Evolutionary conservation across 2,113 vertebrate genomes (phyloP), one percentile per base, ranked within the genome.

Genomic region (Macrotis lagotis): DNA sequence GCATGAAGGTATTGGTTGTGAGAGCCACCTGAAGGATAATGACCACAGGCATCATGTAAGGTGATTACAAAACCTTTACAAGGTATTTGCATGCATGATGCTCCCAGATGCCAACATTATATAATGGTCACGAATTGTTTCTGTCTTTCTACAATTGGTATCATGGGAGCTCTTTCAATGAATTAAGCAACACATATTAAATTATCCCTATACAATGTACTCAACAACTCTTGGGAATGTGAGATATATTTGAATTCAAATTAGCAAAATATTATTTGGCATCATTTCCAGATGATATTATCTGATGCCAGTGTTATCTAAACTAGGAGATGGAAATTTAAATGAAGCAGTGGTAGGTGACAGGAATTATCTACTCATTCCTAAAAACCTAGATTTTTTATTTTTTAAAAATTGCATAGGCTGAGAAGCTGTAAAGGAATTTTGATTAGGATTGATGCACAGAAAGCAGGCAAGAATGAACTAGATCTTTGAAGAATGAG

Each of bases 11-110:
- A 55, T 74, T 95, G 91, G 91, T 88, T 53, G n/a, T 83, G 26
- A 88, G 49, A 48, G 16, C 24, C 26, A 47, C 51, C 89, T 31
- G 1, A 37, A 91, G 25, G 49, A 59, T 88, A 96, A 96, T 94
- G 55, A 49, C 51, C 50, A 28, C 4, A 89, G 19, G 47, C 55
- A 95, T 48, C 51, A 59, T 92, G 92, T 94, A 93, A 50, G 0
- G 44, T 52, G 51, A 91, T 51, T 95, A 31, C 83, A 97, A 94
- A 96, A 92, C 37, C 48, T 94, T 66, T 89, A 94, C 49, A 93
- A 90, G 93, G 91, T 50, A 90, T 25, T 66, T 74, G 44, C 89
- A 90, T 24, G 25, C 50, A 94, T 95, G 97, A 19, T 48, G 44
- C 53, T 55, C 66, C 91, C 48, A 55, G 47, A 49, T 28, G 25